phyloP scores from a whole-genome alignment of 2,888 invertebrate genomes.

The Ommatoiulus sabulosus region DNA sequence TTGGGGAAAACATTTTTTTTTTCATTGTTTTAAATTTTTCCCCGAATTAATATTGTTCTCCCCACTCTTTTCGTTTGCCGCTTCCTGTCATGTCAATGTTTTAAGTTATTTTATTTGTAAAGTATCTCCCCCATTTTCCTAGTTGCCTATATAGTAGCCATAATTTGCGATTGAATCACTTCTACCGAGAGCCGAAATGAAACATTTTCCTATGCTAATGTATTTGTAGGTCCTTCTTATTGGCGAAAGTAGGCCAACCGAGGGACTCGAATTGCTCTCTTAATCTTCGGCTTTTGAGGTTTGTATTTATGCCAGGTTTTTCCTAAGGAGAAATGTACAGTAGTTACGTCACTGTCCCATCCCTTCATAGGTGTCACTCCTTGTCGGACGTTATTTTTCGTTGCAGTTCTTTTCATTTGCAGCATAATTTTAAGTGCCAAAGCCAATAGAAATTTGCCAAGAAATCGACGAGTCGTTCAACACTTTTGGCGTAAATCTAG shows the following conservation, averaged over 20 bases:
- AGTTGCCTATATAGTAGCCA: no score
- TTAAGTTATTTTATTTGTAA: neutral
- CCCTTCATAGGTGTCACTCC: neutral
- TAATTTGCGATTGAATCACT: neutral
- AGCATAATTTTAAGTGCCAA: no score
- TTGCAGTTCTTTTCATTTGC: neutral
- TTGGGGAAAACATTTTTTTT: neutral
- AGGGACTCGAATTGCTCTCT: neutral
- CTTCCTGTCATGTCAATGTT: neutral
- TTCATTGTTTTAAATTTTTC: neutral
- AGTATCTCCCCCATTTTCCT: neutral
- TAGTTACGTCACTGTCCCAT: neutral
- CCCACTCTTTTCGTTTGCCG: neutral
- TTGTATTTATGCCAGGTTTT: neutral
- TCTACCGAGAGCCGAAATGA: neutral
- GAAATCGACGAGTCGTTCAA: no score
- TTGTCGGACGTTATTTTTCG: neutral
- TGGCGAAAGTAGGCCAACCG: slow-evolving; percentile 27
- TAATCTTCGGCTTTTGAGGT: neutral
- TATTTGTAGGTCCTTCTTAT: slow-evolving; percentile 21
- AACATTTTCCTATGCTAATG: neutral
- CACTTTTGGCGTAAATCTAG: no score
- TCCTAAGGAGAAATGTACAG: neutral
- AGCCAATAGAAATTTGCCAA: no score
- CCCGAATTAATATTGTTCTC: neutral